Evolutionary conservation across 2,113 vertebrate species (phyloP).

Genomic region (Pithys albifrons): DNA sequence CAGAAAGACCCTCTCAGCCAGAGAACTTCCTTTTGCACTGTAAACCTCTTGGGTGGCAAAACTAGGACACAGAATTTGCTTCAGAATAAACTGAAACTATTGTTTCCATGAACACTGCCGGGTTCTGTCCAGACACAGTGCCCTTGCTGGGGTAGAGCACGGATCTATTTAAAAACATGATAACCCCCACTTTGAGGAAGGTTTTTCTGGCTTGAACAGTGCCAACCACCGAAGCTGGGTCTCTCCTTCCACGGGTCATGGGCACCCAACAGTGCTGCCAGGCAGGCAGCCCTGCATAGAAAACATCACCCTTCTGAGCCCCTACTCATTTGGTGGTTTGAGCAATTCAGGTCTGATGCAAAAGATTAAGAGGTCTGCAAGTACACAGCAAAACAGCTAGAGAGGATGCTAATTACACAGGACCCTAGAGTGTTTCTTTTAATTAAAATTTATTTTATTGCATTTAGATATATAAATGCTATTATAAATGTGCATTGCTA

Average conservation of each 20-base stretch:
- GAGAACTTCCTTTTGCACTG: not conserved
- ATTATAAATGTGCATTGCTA: not conserved
- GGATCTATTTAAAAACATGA: not conserved
- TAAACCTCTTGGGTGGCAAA: not conserved
- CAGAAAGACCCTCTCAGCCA: not conserved
- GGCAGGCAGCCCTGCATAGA: not conserved
- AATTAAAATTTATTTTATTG: constrained; percentile 49
- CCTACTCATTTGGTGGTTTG: not conserved
- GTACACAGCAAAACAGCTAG: not conserved
- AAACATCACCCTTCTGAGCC: not conserved
- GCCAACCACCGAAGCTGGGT: not conserved
- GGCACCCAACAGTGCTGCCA: accelerated
- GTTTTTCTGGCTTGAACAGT: not conserved
- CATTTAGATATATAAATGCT: constrained; percentile 4
- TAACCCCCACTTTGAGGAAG: not conserved
- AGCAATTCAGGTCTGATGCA: not conserved
- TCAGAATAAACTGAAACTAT: not conserved
- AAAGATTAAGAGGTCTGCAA: constrained; percentile 32
- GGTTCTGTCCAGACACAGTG: not conserved
- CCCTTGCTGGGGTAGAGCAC: not conserved
- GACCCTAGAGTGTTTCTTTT: not conserved
- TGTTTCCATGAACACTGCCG: not conserved
- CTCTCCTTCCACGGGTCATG: not conserved
- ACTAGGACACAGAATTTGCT: not conserved
- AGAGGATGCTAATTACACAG: not conserved